Percentiles rank a stretch among this genome's conserved stretches.
Conservation (phyloP, 2,888 invertebrate species). For the Perithous albicinctus region DNA sequence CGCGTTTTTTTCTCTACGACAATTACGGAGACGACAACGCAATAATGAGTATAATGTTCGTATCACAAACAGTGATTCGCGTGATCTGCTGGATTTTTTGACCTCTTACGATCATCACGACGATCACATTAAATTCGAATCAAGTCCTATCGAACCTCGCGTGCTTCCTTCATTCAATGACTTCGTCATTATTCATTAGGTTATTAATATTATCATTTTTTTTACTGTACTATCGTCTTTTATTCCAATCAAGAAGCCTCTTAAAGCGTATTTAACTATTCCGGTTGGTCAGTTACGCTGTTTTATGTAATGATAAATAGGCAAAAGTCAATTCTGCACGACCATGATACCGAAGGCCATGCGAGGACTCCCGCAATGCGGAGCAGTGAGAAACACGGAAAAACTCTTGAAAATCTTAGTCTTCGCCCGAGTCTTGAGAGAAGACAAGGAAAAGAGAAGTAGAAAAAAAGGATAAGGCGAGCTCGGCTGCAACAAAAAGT, state of each 20-base stretch:
- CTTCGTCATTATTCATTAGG: background rate
- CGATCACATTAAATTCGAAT: slow-evolving; percentile 47
- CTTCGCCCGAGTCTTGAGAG: slow-evolving; percentile 21
- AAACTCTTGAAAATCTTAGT: slow-evolving; percentile 52
- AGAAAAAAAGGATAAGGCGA: slow-evolving; percentile 30
- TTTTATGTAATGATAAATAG: slow-evolving; percentile 40
- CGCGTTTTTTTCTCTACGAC: slow-evolving; percentile 27
- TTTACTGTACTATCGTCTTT: background rate
- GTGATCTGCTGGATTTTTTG: slow-evolving; percentile 36
- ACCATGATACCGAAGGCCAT: slow-evolving; percentile 62
- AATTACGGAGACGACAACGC: slow-evolving; percentile 43
- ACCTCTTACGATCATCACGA: background rate
- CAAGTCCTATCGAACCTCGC: slow-evolving; percentile 12
- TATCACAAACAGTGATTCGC: slow-evolving; percentile 41
- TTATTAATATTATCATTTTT: slow-evolving; percentile 11
- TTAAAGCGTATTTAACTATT: slow-evolving; percentile 28
- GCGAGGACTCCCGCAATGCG: slow-evolving; percentile 32
- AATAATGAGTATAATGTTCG: slow-evolving; percentile 40
- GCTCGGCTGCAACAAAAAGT: slow-evolving; percentile 58
- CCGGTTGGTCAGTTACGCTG: slow-evolving; percentile 53
- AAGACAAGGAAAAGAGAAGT: slow-evolving; percentile 47
- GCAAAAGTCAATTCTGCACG: slow-evolving; percentile 18
- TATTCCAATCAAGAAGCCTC: background rate
- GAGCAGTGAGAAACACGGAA: slow-evolving; percentile 40
- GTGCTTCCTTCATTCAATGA: background rate